Percentiles rank a stretch among this genome's conserved stretches.
phyloP scores from a whole-genome alignment of 2,888 invertebrate species.

The Noctuana brunneofusca region DNA sequence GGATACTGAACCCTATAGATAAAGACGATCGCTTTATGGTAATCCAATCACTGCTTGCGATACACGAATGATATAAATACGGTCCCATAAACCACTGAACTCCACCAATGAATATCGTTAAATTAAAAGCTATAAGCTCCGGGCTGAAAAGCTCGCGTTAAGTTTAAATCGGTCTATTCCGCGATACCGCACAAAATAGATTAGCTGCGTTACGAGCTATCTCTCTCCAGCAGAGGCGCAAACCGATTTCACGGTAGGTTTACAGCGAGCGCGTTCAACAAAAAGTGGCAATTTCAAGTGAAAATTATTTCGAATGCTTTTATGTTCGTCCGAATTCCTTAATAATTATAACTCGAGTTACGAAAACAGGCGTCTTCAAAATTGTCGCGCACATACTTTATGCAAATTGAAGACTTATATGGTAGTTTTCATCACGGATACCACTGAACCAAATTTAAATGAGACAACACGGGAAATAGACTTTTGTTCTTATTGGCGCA shows the following conservation, averaged over 20 bases:
- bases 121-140: not conserved
- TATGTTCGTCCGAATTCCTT: not conserved
- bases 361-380: too few species aligned
- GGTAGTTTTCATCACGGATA: too few species aligned
- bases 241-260: constrained; percentile 34
- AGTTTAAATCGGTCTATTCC: constrained; percentile 22
- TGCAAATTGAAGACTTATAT: too few species aligned
- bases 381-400: too few species aligned
- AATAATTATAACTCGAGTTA: too few species aligned
- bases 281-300: constrained; percentile 28
- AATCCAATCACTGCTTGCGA: not conserved
- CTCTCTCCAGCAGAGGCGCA: constrained; percentile 17
- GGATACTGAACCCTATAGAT: too few species aligned
- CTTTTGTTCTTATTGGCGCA: too few species aligned
- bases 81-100: not conserved
- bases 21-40: too few species aligned
- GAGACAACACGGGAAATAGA: too few species aligned
- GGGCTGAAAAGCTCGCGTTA: not conserved
- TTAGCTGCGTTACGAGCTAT: constrained; percentile 27
- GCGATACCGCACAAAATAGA: constrained; percentile 25
- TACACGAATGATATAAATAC: not conserved
- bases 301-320: constrained; percentile 25
- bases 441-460: too few species aligned
- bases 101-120: not conserved
- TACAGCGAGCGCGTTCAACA: constrained; percentile 24